Evolutionary conservation across 1,140 invertebrate species (phyloP), one percentile per base, ranked within the genome.

Genomic region (Drosophila elegans): DNA sequence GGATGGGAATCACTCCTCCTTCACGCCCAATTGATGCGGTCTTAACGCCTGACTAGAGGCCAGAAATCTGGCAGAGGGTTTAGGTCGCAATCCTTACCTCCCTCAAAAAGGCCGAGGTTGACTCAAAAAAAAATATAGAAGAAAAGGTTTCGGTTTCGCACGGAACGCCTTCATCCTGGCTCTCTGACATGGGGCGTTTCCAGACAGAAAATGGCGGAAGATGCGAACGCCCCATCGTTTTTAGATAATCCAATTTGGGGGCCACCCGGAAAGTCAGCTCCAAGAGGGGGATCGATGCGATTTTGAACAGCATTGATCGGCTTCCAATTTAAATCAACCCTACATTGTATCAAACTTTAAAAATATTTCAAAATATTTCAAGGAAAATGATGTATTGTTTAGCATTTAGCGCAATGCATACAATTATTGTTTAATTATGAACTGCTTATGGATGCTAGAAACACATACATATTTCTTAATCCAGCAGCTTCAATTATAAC

Each of bases 1-100:
- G 45, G 38, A 39, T n/a, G 55, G 29, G 38, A 49, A 27, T 36
- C 12, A n/a, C 56, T 10, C 11, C 45, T 41, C 81, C 79, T 91
- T 91, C 78, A 90, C 76, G 91, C 90, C 88, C 90, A 91, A 91
- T 91, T 90, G 80, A 61, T 78, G 79, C 81, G 71, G 74, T 78
- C 71, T 91, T 91, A 84, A 91, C 86, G 90, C 90, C 76, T 80
- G 79, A 86, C 80, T 88, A 72, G 61, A 52, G 44, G 9, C 62
- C 66, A 71, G 51, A 21, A 41, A 36, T 29, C 51, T 39, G 36
- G 29, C 36, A 34, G 45, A 36, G 60, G 60, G 34, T 11, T 34
- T 13, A 27, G 32, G 13, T 21, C 13, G 39, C 4, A 48, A 66
- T 1, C 16, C 16, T 21, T 21, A 48, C 51, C 49, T 67, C 69